Conservation (phyloP, 92 coral and sea anemone genomes). For the Hydrozoanthus gracilis region DNA sequence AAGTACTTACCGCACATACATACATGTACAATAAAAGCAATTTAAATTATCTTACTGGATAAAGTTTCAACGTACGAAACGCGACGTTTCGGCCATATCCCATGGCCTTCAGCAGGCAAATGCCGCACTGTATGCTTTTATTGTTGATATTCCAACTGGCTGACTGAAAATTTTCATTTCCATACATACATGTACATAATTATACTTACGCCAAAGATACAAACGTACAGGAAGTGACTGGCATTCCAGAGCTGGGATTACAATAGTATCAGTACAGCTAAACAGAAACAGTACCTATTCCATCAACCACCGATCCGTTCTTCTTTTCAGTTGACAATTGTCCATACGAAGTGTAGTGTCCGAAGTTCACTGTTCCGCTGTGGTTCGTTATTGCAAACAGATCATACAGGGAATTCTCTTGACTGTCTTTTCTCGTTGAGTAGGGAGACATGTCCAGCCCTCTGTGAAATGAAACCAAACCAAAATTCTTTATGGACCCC, state of each 20-base stretch:
- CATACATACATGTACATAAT: too few relatives aligned
- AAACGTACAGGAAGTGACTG: neutral
- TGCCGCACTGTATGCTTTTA: too few relatives aligned
- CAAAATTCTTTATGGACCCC: too few relatives aligned
- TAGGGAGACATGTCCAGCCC: slow-evolving; percentile 92
- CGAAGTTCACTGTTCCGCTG: slow-evolving; percentile 91
- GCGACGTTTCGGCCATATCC: too few relatives aligned
- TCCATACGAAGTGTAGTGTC: slow-evolving; percentile 92
- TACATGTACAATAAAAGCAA: too few relatives aligned
- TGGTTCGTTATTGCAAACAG: slow-evolving; percentile 92
- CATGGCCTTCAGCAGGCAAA: too few relatives aligned
- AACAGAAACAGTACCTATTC: slow-evolving; percentile 52
- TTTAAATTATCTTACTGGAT: too few relatives aligned
- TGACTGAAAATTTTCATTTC: too few relatives aligned
- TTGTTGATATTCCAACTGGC: too few relatives aligned
- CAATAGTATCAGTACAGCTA: neutral
- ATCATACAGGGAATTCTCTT: slow-evolving; percentile 79
- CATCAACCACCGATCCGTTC: slow-evolving; percentile 45
- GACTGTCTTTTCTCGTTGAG: slow-evolving; percentile 61
- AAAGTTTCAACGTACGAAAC: too few relatives aligned
- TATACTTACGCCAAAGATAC: neutral
- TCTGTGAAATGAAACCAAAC: slow-evolving; percentile 52
- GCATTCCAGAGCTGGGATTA: too few relatives aligned
- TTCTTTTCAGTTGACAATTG: slow-evolving; percentile 56
- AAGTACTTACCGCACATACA: too few relatives aligned